phyloP scores from a whole-genome alignment of 1,140 invertebrate species.

The Maconellicoccus hirsutus region DNA sequence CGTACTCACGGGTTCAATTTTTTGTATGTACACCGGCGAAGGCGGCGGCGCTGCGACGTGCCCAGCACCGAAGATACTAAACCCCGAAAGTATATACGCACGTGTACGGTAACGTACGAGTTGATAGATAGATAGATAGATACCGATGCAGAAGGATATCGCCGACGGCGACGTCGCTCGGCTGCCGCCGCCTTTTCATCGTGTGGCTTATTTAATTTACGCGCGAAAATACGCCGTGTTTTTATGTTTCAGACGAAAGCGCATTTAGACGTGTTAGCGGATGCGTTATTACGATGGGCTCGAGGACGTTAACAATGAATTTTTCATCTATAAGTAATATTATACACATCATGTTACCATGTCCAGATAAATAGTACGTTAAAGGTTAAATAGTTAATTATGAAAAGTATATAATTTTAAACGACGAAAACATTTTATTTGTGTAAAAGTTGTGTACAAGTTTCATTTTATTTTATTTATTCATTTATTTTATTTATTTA shows the following conservation, averaged over 20 bases:
- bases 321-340: not conserved
- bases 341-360: slow-evolving; percentile 22
- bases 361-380: slow-evolving; percentile 21
- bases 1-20: too few species aligned
- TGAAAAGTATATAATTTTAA: not conserved
- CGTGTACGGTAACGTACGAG: too few species aligned
- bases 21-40: too few species aligned
- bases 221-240: not conserved
- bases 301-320: slow-evolving; percentile 58
- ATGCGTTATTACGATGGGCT: slow-evolving; percentile 82
- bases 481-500: not conserved
- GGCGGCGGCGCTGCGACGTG: too few species aligned
- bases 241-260: slow-evolving; percentile 74
- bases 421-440: slow-evolving; percentile 1
- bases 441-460: not conserved
- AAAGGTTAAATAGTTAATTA: slow-evolving; percentile 16
- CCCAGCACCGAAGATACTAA: too few species aligned
- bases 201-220: not conserved
- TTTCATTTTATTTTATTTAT: too few species aligned
- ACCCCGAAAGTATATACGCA: too few species aligned
- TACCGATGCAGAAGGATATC: too few species aligned
- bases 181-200: too few species aligned
- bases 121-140: too few species aligned
- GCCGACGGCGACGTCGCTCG: too few species aligned
- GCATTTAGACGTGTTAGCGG: slow-evolving; percentile 82